Base-by-base conservation (phyloP, 2,888 invertebrate genomes). In the Calameuta idolon region DNA sequence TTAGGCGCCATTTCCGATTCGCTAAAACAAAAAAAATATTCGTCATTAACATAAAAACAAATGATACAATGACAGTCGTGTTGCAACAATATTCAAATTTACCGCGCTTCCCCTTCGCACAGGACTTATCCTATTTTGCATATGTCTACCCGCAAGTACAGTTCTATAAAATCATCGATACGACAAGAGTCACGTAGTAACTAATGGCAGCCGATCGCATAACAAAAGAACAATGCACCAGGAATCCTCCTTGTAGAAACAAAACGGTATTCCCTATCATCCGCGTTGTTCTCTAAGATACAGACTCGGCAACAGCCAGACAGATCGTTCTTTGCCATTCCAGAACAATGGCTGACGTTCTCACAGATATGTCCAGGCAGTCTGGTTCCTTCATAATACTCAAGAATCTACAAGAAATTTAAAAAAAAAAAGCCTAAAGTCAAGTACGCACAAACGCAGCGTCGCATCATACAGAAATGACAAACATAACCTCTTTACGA, bases 1-100 rank as follows among this genome's bases (percentile, higher is more conserved):
- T 91, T 91, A 73, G 91, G 91, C 78, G 91, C 90, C 91, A 91
- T 91, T 82, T 91, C 91, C 85, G 90, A 91, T 83, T 90, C 91
- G 82, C 91, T 91, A 88, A 2, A 90, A 89, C 75, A 83, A 77
- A 74, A 81, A 81, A 37, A 75, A 77, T 77, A 15, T n/a, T 55
- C 9, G 23, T 15, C 23, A 55, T 55, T 55, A 23, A 23, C 55
- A 55, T 55, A 23, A 55, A 55, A 23, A 23, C 23, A 55, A 55
- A 2, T 55, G 0, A 55, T 55, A 55, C 9, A 55, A 9, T 55
- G 9, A 55, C 40, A 15, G 23, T 55, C 23, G 9, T 55, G 2
- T 40, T 40, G 23, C 23, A 55, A 9, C 23, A 55, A 23, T 23
- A 55, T 23, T 55, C 23, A 23, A 55, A 55, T 55, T 55, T 55